Evolutionary conservation across 2,797 vertebrate species (phyloP).

Genomic region (Alfaro cultratus): DNA sequence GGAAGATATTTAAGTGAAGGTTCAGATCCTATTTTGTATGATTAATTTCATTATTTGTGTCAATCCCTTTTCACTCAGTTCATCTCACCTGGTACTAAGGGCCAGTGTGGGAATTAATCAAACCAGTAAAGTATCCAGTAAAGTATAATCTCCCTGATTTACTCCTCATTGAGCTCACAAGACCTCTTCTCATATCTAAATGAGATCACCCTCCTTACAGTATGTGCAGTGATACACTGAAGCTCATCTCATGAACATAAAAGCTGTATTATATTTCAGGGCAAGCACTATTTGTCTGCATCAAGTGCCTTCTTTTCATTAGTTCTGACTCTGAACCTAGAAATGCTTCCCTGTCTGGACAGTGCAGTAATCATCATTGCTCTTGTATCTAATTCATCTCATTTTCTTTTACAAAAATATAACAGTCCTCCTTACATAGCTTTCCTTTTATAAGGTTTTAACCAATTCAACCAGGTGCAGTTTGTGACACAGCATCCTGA

Average conservation of each 20-base stretch:
- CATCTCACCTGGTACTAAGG: conserved; percentile 28
- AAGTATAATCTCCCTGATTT: conserved; percentile 45
- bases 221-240: conserved; percentile 15
- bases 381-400: conserved; percentile 41
- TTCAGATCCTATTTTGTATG: background rate
- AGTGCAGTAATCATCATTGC: conserved; percentile 36
- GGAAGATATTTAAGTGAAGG: background rate
- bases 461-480: conserved; percentile 15
- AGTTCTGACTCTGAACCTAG: conserved; percentile 41
- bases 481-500: no score
- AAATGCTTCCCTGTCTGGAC: conserved; percentile 7
- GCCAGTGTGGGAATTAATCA: conserved; percentile 34
- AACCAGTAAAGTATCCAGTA: conserved; percentile 11
- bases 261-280: conserved; percentile 47
- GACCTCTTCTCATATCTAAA: conserved; percentile 33
- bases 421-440: no score
- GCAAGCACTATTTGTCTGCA: conserved; percentile 37
- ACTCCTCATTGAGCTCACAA: conserved; percentile 47
- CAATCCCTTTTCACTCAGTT: conserved; percentile 24
- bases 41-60: conserved; percentile 1
- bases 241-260: conserved; percentile 28
- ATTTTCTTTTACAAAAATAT: conserved; percentile 30
- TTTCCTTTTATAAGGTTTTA: background rate
- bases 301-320: conserved; percentile 33
- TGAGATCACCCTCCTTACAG: conserved; percentile 38